Base-by-base conservation (phyloP, 2,888 invertebrate genomes). In the Lepidonotus clava region DNA sequence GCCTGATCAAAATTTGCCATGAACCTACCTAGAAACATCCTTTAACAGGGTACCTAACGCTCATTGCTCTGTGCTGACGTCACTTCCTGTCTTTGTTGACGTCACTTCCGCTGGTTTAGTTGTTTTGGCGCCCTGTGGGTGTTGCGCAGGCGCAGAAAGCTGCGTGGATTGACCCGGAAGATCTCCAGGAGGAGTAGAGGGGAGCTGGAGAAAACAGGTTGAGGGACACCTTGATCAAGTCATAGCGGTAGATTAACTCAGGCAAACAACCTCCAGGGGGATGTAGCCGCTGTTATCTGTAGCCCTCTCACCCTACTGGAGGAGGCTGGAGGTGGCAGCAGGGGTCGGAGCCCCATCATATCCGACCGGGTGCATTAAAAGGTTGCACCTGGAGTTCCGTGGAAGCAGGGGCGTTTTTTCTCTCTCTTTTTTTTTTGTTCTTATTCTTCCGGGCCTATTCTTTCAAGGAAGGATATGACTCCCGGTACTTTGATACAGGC, bases 71-170 rank as follows among this genome's bases (percentile, higher is more conserved):
- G 38, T 34, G n/a, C 32, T 80, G 80, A 80, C 80, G 80, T 80
- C 80, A 80, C 80, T 80, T 80, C 80, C 80, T 11, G 28, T 51
- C 46, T 28, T 46, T 41, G 80, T 80, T 46, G 21, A n/a, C 24
- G 38, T 11, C 38, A 21, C 1, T 34, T 53, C 21, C 53, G 53
- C 53, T 53, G 53, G 53, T 53, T 53, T n/a, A n/a, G n/a, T n/a
- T n/a, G n/a, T n/a, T n/a, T n/a, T n/a, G n/a, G n/a, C n/a, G n/a
- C 21, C 53, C 53, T 53, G 21, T 53, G 18, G 53, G 21, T 53
- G 53, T 24, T 1, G 53, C 53, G 18, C 21, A 11, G 21, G 8
- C 8, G 46, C 8, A 11, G 46, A 18, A 18, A 6, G 46, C 6
- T 46, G 18, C 18, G 6, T 6, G 46, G 46, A 18, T 6, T 46